These are phyloP conservation scores for Sminthopsis crassicaudata DNA, from an alignment of 2,113 vertebrate species.

Conservation along the genomic window DNA sequence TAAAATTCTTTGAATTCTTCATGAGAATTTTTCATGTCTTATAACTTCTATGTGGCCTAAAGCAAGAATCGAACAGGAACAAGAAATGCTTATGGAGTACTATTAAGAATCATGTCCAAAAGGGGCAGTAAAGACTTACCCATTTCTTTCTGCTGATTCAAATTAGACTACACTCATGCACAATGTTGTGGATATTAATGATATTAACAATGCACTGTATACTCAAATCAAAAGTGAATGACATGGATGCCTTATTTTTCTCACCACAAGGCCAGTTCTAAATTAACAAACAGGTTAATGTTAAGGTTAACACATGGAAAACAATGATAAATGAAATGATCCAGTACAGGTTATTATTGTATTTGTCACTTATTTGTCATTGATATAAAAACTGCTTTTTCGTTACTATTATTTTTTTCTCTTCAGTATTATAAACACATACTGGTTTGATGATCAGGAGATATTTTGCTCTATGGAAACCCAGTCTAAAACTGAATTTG, in stretches of 20 bases:
- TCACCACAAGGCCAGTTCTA: background rate
- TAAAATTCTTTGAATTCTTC: constrained; percentile 25
- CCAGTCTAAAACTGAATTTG: constrained; percentile 13
- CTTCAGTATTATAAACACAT: background rate
- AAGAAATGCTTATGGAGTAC: background rate
- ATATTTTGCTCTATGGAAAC: background rate
- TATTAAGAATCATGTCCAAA: background rate
- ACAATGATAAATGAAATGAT: background rate
- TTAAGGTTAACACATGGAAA: background rate
- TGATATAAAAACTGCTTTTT: background rate
- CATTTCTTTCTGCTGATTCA: background rate
- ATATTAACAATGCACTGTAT: background rate
- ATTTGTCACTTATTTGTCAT: background rate
- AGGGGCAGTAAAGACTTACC: background rate
- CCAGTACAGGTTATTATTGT: constrained; percentile 4
- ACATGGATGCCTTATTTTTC: background rate
- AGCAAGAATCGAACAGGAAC: background rate
- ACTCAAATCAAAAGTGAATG: background rate
- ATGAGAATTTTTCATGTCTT: background rate
- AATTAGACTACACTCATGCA: background rate
- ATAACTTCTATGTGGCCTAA: background rate
- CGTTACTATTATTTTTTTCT: constrained; percentile 11
- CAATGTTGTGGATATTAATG: background rate
- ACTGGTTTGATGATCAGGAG: background rate
- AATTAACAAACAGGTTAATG: background rate